These are phyloP conservation scores for Harpalus rubripes DNA, from an alignment of 2,888 invertebrate species.

Conservation along the genomic window DNA sequence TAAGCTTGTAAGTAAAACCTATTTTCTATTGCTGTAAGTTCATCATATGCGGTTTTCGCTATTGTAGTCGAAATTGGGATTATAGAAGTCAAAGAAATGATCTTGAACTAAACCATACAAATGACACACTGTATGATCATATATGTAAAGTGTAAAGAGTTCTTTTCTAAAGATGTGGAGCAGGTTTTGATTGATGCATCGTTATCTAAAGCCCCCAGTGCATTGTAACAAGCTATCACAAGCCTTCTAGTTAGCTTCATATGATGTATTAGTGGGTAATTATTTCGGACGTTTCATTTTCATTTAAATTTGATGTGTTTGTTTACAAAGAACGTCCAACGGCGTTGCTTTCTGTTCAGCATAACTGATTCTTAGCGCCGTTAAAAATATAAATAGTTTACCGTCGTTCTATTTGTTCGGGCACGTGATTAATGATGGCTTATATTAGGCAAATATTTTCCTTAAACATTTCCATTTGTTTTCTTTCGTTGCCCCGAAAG, in stretches of 20 bases:
- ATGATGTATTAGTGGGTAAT: slow-evolving; percentile 60
- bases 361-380: slow-evolving; percentile 55
- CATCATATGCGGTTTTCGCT: no score
- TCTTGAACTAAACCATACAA: no score
- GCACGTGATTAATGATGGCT: slow-evolving; percentile 52
- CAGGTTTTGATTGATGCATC: slow-evolving; percentile 33
- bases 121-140: background rate
- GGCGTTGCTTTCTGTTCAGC: slow-evolving; percentile 17
- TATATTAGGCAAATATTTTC: slow-evolving; percentile 63
- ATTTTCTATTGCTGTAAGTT: no score
- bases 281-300: slow-evolving; percentile 51
- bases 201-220: slow-evolving; percentile 5
- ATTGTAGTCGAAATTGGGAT: no score
- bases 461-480: slow-evolving; percentile 34
- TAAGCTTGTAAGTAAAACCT: no score
- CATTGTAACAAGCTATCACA: slow-evolving; percentile 19
- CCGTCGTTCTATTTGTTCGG: slow-evolving; percentile 52
- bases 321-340: slow-evolving; percentile 26
- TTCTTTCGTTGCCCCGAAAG: slow-evolving; percentile 14
- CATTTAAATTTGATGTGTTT: slow-evolving; percentile 57
- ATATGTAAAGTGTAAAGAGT: background rate
- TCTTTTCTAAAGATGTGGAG: background rate
- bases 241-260: slow-evolving; percentile 23
- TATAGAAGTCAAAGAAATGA: no score
- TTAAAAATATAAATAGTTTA: slow-evolving; percentile 64